Evolutionary conservation across 2,888 invertebrate species (phyloP), one percentile per base, ranked within the genome.

Genomic region (Cryptosula pallasiana): DNA sequence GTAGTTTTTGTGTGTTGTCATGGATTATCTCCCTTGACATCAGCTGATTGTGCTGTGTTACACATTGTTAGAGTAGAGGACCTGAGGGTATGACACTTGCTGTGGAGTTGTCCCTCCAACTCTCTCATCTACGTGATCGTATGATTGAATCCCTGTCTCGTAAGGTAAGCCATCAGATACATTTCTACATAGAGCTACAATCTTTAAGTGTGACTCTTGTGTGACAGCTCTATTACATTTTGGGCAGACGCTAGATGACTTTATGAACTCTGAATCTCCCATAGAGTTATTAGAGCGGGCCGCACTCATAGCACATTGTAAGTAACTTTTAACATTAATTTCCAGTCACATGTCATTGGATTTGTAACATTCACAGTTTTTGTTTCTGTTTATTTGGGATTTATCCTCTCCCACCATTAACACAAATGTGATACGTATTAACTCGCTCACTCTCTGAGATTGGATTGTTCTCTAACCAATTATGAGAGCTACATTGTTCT

Each of bases 281-380:
- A 57, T 57, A 57, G 25, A 16, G n/a, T 5, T 23, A 25, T 23
- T 57, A 23, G 57, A 57, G 57, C 5, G n/a, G 25, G 57, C 57
- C 25, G 57, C 57, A 13, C 57, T 57, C n/a, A 57, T 57, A 23
- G 57, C 57, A 13, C 57, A 57, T 25, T 57, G 57, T 57, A 25
- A 57, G 57, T 57, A 16, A 5, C 57, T n/a, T n/a, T n/a, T n/a
- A n/a, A n/a, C n/a, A n/a, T n/a, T n/a, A n/a, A n/a, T n/a, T n/a
- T n/a, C n/a, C n/a, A n/a, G n/a, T n/a, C n/a, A n/a, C n/a, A n/a
- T n/a, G n/a, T n/a, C n/a, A n/a, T n/a, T n/a, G n/a, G n/a, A n/a
- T n/a, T n/a, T n/a, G n/a, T n/a, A n/a, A n/a, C n/a, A n/a, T n/a
- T n/a, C n/a, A n/a, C n/a, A n/a, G n/a, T n/a, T n/a, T n/a, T n/a